phyloP scores from a whole-genome alignment of 1,140 invertebrate genomes.

The Bombus vancouverensis region DNA sequence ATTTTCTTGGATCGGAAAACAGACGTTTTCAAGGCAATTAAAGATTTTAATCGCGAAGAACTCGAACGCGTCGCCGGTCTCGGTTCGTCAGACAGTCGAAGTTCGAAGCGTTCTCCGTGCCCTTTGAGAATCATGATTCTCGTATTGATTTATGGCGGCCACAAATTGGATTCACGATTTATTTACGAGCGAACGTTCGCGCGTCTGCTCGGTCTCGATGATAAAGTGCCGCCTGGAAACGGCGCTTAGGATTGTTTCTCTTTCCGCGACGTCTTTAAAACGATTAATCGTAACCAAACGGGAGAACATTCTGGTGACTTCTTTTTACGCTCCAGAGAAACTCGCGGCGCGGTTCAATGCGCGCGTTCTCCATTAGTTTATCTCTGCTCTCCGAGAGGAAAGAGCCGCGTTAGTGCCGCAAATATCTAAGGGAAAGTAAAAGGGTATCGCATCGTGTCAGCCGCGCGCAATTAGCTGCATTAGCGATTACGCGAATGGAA shows the following conservation, averaged over 20 bases:
- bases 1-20: not conserved
- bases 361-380: not conserved
- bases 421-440: not conserved
- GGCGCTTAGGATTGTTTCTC: conserved; percentile 46
- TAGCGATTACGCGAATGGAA: conserved; percentile 40
- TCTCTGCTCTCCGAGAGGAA: not conserved
- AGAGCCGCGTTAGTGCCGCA: not conserved
- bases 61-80: conserved; percentile 4
- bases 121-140: conserved; percentile 53
- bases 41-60: not conserved
- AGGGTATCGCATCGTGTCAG: conserved; percentile 23
- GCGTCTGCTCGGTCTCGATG: conserved; percentile 13
- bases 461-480: conserved; percentile 24
- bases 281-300: not conserved
- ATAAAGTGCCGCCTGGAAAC: conserved; percentile 40
- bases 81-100: conserved; percentile 14
- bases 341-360: too few species aligned
- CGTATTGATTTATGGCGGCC: conserved; percentile 54
- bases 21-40: not conserved
- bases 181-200: conserved; percentile 48
- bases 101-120: conserved; percentile 31
- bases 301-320: not conserved
- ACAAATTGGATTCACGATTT: conserved; percentile 60
- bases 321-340: too few species aligned
- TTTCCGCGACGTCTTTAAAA: conserved; percentile 18